Conservation (phyloP, 2,888 invertebrate genomes). For the Eucera pruinosa region DNA sequence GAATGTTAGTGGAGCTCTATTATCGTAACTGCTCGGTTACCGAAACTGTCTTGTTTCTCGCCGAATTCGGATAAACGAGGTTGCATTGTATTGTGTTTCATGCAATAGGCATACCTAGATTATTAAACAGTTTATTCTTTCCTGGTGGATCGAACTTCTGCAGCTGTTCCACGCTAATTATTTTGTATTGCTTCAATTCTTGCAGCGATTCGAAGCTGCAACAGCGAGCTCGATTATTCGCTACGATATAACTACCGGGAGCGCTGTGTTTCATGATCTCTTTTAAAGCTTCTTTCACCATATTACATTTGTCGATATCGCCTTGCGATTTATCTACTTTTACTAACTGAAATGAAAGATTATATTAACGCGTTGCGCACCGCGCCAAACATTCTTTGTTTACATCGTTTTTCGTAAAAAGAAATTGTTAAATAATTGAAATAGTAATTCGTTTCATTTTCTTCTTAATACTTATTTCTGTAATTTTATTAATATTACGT, state of each 20-base stretch:
- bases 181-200: constrained; percentile 80
- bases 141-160: constrained; percentile 84
- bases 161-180: constrained; percentile 84
- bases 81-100: too few species aligned
- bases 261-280: constrained; percentile 80
- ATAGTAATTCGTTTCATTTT: too few species aligned
- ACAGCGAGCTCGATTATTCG: constrained; percentile 80
- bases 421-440: too few species aligned
- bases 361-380: too few species aligned
- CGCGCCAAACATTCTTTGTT: too few species aligned
- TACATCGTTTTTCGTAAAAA: too few species aligned
- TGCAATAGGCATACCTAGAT: constrained; percentile 81
- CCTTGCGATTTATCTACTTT: constrained; percentile 71
- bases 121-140: constrained; percentile 82
- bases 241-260: constrained; percentile 84
- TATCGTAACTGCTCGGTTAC: too few species aligned
- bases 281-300: constrained; percentile 82
- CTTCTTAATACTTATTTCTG: too few species aligned
- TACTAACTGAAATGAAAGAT: constrained; percentile 64
- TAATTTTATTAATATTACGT: too few species aligned
- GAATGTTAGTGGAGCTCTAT: too few species aligned
- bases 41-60: too few species aligned
- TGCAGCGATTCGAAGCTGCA: constrained; percentile 81
- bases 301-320: constrained; percentile 72
- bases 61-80: too few species aligned